Evolutionary conservation across 2,797 vertebrate species (phyloP).

Genomic region (Danio albolineatus): DNA sequence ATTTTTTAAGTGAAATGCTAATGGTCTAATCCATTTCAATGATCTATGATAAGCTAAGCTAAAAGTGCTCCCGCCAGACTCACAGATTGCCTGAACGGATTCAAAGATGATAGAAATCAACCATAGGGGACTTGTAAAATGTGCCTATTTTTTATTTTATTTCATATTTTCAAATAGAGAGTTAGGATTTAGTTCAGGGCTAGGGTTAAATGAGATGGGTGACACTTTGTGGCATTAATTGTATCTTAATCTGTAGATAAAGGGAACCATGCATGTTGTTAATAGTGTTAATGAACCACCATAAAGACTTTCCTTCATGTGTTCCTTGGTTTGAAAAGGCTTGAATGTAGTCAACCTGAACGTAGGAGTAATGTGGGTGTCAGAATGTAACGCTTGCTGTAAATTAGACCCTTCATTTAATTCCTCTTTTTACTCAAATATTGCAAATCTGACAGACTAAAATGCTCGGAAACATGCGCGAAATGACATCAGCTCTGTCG

Average conservation of each 20-base stretch:
- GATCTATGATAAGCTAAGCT: too few species aligned
- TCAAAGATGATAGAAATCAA: too few species aligned
- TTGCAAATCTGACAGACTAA: neutral
- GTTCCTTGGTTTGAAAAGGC: neutral
- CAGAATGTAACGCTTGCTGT: conserved; percentile 33
- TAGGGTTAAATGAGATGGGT: conserved; percentile 66
- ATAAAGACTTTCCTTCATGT: conserved; percentile 9
- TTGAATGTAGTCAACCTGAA: conserved; percentile 9
- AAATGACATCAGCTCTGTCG: conserved; percentile 32
- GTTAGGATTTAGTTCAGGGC: too few species aligned
- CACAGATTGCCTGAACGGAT: too few species aligned
- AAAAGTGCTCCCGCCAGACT: too few species aligned
- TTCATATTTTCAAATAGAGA: too few species aligned
- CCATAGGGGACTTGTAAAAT: too few species aligned
- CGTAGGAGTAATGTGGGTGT: conserved; percentile 18
- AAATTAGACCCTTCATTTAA: conserved; percentile 18
- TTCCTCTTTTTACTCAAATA: neutral
- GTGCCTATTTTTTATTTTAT: too few species aligned
- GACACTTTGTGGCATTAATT: conserved; percentile 75
- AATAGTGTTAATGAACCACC: neutral
- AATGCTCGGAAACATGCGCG: conserved; percentile 12
- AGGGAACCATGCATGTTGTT: conserved; percentile 67
- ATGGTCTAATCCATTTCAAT: too few species aligned
- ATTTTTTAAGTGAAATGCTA: too few species aligned
- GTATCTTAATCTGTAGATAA: conserved; percentile 71